Percentiles rank a stretch among this genome's conserved stretches.
These are phyloP conservation scores for Chionis minor DNA, from an alignment of 2,113 vertebrate species.

Conservation along the genomic window DNA sequence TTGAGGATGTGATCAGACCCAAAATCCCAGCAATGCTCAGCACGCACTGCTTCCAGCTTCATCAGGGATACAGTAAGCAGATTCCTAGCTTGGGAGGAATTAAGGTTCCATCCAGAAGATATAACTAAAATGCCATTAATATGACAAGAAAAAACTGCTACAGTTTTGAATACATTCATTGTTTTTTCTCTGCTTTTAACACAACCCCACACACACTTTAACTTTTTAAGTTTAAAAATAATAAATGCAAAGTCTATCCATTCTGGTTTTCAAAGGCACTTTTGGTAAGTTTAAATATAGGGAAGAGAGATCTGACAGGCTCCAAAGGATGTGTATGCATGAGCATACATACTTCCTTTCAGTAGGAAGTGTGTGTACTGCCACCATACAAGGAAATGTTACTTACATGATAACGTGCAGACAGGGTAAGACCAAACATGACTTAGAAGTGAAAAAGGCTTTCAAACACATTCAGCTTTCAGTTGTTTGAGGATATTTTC, in stretches of 20 bases:
- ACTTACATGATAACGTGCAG: neutral
- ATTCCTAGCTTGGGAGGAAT: neutral
- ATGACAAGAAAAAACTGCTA: neutral
- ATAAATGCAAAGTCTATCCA: neutral
- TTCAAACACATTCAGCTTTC: neutral
- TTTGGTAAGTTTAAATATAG: neutral
- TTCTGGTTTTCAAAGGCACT: neutral
- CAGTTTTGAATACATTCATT: neutral
- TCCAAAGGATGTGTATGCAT: fast-evolving
- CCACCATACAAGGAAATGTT: neutral
- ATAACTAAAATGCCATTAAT: neutral
- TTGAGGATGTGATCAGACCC: neutral
- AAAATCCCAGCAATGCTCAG: neutral
- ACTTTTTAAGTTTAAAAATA: neutral
- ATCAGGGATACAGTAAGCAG: neutral
- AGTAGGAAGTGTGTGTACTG: fast-evolving
- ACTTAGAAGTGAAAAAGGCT: neutral
- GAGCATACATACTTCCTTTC: neutral
- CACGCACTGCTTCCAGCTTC: neutral
- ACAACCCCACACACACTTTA: neutral
- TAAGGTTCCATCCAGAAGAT: neutral
- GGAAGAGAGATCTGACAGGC: neutral
- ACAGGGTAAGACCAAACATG: neutral
- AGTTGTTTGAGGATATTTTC: neutral
- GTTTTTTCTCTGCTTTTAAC: neutral